Evolutionary conservation across 2,888 invertebrate genomes (phyloP), one percentile per base, ranked within the genome.

Genomic region (Odontomyia ornata): DNA sequence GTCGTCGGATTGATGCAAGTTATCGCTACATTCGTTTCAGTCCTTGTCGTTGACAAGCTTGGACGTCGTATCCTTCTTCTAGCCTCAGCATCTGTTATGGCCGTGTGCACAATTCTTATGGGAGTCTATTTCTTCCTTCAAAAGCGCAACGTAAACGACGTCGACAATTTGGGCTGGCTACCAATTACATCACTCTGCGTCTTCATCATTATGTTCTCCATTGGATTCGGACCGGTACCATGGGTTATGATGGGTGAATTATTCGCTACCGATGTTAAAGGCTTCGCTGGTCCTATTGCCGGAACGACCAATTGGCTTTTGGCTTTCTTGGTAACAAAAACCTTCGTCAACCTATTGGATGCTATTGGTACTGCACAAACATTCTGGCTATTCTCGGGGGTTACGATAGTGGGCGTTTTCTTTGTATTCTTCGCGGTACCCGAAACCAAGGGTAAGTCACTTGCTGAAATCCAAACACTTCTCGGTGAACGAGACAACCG

Each of bases 151-250:
- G 7, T 27, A 5, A 1, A n/a, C 0, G 82, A 90, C 27, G 88
- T 93, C 0, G 82, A 84, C 0, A 83, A 87, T 18, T 88, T 95
- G 7, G 89, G 90, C 0, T 95, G 94, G 92, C 83, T 96, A 77
- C 95, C 96, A 0, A 86, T 96, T 4, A 82, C 91, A 1, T 90
- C 93, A 28, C 85, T 96, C 23, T 93, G 94, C 62, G 80, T 93
- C 1, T 96, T 94, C 85, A 92, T 95, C 23, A 86, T 94, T 23
- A 90, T 93, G 60, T 96, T 95, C 87, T 94, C 95, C 0, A 83
- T 95, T 47, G 96, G 96, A 67, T 93, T 92, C 82, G 96, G 96
- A 0, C 96, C 96, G 0, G 93, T 96, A 64, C 96, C 96, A 0
- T 87, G 86, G 87, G 90, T 95, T 89, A 93, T 87, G 86, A 89